A percentile compares a stretch with the other conserved stretches of the same genome.
Conservation (phyloP, 1,140 invertebrate species). For the Dolichoris vasculosae region DNA sequence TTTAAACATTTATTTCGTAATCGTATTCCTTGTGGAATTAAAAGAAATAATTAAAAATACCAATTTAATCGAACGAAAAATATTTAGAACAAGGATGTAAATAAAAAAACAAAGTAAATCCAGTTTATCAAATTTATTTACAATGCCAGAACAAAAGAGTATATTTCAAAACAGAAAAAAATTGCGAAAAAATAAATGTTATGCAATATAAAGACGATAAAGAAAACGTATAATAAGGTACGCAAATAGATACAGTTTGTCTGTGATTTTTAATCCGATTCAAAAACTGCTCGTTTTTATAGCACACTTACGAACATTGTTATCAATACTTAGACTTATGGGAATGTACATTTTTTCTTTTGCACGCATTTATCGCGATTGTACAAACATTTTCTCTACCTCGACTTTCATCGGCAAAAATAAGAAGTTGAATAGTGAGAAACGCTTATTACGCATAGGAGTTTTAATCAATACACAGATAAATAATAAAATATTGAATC, state of each 20-base stretch:
- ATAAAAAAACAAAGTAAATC: not conserved
- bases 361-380: not conserved
- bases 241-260: not conserved
- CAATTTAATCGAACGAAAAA: not conserved
- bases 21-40: not conserved
- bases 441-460: not conserved
- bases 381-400: not conserved
- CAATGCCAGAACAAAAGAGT: conserved; percentile 44
- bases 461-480: not conserved
- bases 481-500: conserved; percentile 10
- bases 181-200: conserved; percentile 15
- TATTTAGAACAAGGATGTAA: not conserved
- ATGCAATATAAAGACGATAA: not conserved
- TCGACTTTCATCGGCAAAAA: not conserved
- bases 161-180: conserved; percentile 4
- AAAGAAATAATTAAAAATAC: not conserved
- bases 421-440: not conserved
- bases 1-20: not conserved
- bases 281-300: not conserved
- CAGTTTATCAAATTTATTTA: conserved; percentile 56
- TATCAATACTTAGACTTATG: conserved; percentile 11
- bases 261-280: not conserved
- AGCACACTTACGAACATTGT: not conserved
- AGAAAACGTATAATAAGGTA: not conserved
- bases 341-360: conserved; percentile 29